Conservation (phyloP, 1,140 invertebrate genomes). For the Eubasilissa regina region DNA sequence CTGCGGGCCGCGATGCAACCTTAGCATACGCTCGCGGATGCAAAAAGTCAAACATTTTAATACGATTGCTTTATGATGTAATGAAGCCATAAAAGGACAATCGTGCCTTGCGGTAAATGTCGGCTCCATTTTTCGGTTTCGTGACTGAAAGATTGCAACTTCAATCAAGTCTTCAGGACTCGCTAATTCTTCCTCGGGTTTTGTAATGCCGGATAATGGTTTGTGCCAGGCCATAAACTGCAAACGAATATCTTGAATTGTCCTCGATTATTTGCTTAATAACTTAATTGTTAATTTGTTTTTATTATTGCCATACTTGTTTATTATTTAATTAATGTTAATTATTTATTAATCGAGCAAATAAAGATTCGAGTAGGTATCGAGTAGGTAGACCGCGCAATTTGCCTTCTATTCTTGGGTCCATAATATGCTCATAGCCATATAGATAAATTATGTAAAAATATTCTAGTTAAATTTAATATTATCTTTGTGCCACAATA, state of each 20-base stretch:
- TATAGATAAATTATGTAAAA: neutral
- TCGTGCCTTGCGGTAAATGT: conserved; percentile 33
- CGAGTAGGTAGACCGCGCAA: neutral
- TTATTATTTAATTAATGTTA: too few relatives aligned
- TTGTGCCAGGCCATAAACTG: too few relatives aligned
- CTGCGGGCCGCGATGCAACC: conserved; percentile 2
- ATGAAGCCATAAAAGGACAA: conserved; percentile 23
- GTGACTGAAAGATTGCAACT: conserved; percentile 16
- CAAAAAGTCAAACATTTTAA: conserved; percentile 17
- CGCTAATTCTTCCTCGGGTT: too few relatives aligned
- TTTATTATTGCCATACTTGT: too few relatives aligned
- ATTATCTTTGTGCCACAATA: neutral
- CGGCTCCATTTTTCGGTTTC: conserved; percentile 27
- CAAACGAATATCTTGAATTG: too few relatives aligned
- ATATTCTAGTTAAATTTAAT: neutral
- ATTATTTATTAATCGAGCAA: too few relatives aligned
- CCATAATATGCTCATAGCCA: neutral
- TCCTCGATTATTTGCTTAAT: too few relatives aligned
- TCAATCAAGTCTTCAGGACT: too few relatives aligned
- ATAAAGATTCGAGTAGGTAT: too few relatives aligned
- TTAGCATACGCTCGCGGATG: conserved; percentile 22
- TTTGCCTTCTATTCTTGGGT: neutral
- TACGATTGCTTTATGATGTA: conserved; percentile 13
- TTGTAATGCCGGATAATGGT: too few relatives aligned
- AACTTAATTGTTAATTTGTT: too few relatives aligned